Percentiles rank a stretch among this genome's conserved stretches.
Conservation (phyloP, 2,888 invertebrate genomes). For the Drosophila koepferae region DNA sequence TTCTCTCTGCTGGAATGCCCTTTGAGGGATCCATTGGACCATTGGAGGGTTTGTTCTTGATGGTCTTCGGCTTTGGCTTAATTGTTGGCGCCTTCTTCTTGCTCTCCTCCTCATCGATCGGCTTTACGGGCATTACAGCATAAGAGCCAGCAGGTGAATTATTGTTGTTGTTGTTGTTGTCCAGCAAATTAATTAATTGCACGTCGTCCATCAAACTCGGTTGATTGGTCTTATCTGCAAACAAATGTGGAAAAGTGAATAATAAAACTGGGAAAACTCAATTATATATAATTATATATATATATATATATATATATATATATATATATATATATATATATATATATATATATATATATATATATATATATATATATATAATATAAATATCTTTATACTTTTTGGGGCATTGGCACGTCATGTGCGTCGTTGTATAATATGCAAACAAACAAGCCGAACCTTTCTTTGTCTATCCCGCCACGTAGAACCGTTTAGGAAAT, state of each 20-base stretch:
- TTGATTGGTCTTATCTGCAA: slow-evolving; percentile 66
- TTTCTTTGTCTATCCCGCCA: slow-evolving; percentile 18
- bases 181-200: slow-evolving; percentile 49
- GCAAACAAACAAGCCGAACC: slow-evolving; percentile 38
- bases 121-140: slow-evolving; percentile 60
- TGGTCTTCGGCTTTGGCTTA: slow-evolving; percentile 33
- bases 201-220: slow-evolving; percentile 43
- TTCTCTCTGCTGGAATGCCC: slow-evolving; percentile 87
- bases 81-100: slow-evolving; percentile 32
- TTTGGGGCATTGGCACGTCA: slow-evolving; percentile 17
- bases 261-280: slow-evolving; percentile 26
- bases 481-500: slow-evolving; percentile 41
- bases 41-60: slow-evolving; percentile 16
- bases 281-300: slow-evolving; percentile 21
- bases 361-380: slow-evolving; percentile 7
- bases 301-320: slow-evolving; percentile 6
- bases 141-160: slow-evolving; percentile 38
- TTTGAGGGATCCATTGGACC: slow-evolving; percentile 78
- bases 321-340: slow-evolving; percentile 18
- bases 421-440: slow-evolving; percentile 35
- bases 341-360: slow-evolving; percentile 21
- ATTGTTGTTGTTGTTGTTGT: slow-evolving; percentile 43
- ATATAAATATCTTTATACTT: not conserved
- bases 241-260: slow-evolving; percentile 14
- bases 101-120: not conserved